A percentile compares a stretch with the other conserved stretches of the same genome.
Conservation (phyloP, 2,113 vertebrate genomes). For the Corythornis madagascariensis region DNA sequence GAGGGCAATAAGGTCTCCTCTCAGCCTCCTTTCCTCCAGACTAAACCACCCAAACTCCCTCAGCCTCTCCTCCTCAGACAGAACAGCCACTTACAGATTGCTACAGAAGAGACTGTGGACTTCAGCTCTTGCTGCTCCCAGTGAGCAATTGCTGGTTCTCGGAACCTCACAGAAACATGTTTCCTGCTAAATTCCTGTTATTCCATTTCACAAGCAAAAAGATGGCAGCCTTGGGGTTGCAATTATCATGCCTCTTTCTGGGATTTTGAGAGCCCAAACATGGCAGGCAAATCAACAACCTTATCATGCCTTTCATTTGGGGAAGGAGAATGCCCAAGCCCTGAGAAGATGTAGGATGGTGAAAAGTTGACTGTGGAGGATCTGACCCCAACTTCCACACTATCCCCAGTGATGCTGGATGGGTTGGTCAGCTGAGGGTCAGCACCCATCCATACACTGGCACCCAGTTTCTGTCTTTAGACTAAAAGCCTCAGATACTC, state of each 20-base stretch:
- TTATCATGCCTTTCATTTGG: not conserved
- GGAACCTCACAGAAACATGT: not conserved
- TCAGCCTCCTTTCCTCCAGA: too few species aligned
- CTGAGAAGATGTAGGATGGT: not conserved
- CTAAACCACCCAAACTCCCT: too few species aligned
- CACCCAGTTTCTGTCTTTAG: not conserved
- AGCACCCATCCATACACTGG: not conserved
- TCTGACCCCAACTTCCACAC: not conserved
- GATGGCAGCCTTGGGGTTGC: not conserved
- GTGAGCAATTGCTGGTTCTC: not conserved
- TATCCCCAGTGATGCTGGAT: rapidly evolving
- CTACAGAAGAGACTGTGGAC: not conserved
- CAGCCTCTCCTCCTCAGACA: too few species aligned
- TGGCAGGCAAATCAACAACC: not conserved
- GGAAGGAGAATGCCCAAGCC: not conserved
- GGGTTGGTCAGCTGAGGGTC: not conserved
- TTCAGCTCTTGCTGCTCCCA: not conserved
- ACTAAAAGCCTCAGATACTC: not conserved
- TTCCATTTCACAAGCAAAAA: not conserved
- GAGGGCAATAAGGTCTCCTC: too few species aligned
- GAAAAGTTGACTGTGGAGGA: not conserved
- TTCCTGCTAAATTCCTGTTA: not conserved
- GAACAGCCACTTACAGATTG: not conserved
- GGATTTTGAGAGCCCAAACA: not conserved
- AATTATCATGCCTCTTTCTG: not conserved